Evolutionary conservation across 2,888 invertebrate genomes (phyloP).

Genomic region (Pegoplata infirma): DNA sequence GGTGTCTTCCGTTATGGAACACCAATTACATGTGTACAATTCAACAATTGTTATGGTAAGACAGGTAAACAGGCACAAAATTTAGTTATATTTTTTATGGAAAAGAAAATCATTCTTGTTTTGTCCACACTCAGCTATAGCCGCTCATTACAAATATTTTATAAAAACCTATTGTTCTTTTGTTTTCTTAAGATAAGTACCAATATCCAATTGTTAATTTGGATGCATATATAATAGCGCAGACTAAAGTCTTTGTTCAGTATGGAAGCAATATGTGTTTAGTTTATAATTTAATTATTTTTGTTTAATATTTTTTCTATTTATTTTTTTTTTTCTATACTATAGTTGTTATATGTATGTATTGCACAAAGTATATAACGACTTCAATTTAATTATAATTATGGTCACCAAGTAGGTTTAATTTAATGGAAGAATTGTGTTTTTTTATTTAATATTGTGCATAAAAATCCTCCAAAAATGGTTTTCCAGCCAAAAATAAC

Average conservation of each 20-base stretch:
- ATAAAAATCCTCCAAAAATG: too few relatives aligned
- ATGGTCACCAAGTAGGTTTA: not conserved
- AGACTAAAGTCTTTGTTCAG: not conserved
- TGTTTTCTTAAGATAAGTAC: not conserved
- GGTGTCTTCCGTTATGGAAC: not conserved
- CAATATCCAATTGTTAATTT: not conserved
- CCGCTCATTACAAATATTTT: too few relatives aligned
- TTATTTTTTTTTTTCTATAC: not conserved
- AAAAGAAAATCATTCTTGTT: not conserved
- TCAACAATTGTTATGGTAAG: not conserved
- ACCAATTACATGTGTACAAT: not conserved
- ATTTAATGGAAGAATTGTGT: not conserved
- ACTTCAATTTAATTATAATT: constrained; percentile 3
- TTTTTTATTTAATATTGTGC: not conserved
- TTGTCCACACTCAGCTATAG: not conserved
- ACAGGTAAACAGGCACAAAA: not conserved
- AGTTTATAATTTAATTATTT: not conserved
- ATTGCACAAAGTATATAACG: not conserved
- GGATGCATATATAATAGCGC: not conserved
- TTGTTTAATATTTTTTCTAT: not conserved
- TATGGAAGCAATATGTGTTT: not conserved
- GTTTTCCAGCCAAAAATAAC: too few relatives aligned
- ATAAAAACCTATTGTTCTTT: too few relatives aligned
- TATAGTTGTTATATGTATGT: not conserved
- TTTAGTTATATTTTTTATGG: not conserved